Evolutionary conservation across 2,113 vertebrate genomes (phyloP), one percentile per base, ranked within the genome.

Genomic region (Pagrus major): DNA sequence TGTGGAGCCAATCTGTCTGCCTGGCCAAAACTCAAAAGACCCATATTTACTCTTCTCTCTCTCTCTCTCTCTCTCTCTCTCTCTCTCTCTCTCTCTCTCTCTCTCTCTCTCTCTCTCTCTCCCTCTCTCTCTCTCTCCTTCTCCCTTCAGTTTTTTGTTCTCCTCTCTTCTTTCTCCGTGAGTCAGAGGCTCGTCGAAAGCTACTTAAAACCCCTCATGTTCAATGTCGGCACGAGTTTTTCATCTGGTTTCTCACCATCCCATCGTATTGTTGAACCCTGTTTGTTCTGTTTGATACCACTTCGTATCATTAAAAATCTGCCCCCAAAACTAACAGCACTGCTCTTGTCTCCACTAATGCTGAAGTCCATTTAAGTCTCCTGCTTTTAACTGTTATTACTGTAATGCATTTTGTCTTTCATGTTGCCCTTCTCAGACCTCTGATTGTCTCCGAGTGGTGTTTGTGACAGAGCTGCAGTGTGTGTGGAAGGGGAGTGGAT

Each of bases 11-110:
- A 86, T 83, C 69, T 33, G 71, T 89, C 87, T 89, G 72, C 85
- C 61, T 89, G 89, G 82, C 84, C 66, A 51, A 67, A 78, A 85
- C 71, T 91, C 88, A 86, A 89, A 88, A 88, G 88, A 81, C 80
- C 78, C 71, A 80, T 76, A 86, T 92, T 86, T 85, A 78, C 69
- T 77, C 58, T 46, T 59, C 56, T 71, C n/a, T 51, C 25, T 68
- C 63, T 71, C 56, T 52, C 29, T 52, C 31, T 61, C 15, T 61
- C 64, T 46, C 14, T 65, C 46, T 46, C 47, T 54, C 61, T 60
- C 76, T 72, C 71, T 88, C 35, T 33, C 4, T 23, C 23, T 29
- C 59, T 61, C 58, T 66, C 75, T 78, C 68, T 85, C 25, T 44
- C 23, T 60, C 76, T 72, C 56, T 39, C 59, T 61, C 58, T 66